Evolutionary conservation across 1,140 invertebrate species (phyloP).

Genomic region (Callitettix versicolor): DNA sequence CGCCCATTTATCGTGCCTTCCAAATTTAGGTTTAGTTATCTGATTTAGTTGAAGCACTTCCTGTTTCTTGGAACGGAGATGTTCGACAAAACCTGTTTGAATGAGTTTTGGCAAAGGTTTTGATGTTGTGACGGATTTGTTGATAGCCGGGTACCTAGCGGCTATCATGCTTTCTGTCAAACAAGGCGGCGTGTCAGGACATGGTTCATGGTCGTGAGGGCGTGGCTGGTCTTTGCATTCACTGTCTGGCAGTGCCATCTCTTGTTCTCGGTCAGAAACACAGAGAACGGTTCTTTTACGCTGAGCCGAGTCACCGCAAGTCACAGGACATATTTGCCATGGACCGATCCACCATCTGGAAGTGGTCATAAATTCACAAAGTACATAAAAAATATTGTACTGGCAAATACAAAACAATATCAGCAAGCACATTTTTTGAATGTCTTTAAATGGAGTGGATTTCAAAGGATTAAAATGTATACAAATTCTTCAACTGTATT

Average conservation of each 20-base stretch:
- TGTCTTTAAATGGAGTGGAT: too few relatives aligned
- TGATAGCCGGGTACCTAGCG: neutral
- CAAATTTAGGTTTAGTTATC: neutral
- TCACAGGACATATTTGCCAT: conserved; percentile 71
- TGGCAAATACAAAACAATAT: neutral
- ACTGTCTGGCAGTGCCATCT: conserved; percentile 54
- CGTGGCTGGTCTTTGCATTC: conserved; percentile 46
- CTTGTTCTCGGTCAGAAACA: conserved; percentile 45
- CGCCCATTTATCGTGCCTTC: conserved; percentile 49
- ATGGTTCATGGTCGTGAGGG: conserved; percentile 50
- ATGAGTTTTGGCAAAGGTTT: neutral
- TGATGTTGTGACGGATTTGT: neutral
- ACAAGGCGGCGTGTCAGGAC: conserved; percentile 48
- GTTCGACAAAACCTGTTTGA: neutral
- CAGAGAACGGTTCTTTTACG: conserved; percentile 63
- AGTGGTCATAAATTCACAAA: neutral
- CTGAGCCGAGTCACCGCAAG: conserved; percentile 49
- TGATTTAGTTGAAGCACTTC: neutral
- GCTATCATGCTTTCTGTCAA: neutral
- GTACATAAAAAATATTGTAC: neutral
- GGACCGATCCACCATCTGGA: conserved; percentile 65
- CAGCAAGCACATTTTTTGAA: neutral
- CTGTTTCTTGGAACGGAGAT: neutral
- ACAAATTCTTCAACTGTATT: too few relatives aligned
- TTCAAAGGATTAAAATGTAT: too few relatives aligned